A percentile compares a stretch with the other conserved stretches of the same genome.
phyloP scores from a whole-genome alignment of 2,113 vertebrate genomes.

The Gulo gulo region DNA sequence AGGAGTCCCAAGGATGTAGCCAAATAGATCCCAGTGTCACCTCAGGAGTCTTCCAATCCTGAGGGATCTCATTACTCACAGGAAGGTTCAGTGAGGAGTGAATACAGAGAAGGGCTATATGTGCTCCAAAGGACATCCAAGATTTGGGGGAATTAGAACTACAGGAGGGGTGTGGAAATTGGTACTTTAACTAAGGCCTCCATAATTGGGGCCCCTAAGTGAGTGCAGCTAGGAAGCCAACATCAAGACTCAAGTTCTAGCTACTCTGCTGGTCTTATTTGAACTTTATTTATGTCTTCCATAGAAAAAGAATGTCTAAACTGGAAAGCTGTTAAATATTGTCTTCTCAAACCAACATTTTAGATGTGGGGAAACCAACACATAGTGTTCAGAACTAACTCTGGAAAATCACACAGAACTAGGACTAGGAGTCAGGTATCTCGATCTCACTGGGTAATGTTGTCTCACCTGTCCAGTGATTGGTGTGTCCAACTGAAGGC shows the following conservation, averaged over 20 bases:
- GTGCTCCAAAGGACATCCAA: background rate
- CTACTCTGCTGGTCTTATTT: background rate
- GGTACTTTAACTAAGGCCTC: background rate
- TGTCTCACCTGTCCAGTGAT: background rate
- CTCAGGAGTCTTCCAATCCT: background rate
- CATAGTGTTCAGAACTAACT: background rate
- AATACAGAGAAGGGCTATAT: background rate
- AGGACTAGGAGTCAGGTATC: background rate
- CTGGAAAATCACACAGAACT: background rate
- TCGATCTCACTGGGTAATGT: background rate
- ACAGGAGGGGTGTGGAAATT: background rate
- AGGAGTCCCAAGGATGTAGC: background rate
- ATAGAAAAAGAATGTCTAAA: background rate
- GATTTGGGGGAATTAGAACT: background rate
- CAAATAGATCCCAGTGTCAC: background rate
- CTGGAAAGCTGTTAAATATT: background rate
- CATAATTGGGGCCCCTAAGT: background rate
- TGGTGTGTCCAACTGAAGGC: background rate
- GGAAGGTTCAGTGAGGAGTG: background rate
- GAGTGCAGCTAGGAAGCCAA: background rate
- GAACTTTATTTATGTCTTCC: background rate
- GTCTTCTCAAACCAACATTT: background rate
- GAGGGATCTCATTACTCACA: constrained; percentile 18
- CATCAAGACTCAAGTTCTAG: background rate
- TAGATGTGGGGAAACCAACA: background rate